Conservation (phyloP, 1,140 invertebrate species). For the Drosophila santomea region DNA sequence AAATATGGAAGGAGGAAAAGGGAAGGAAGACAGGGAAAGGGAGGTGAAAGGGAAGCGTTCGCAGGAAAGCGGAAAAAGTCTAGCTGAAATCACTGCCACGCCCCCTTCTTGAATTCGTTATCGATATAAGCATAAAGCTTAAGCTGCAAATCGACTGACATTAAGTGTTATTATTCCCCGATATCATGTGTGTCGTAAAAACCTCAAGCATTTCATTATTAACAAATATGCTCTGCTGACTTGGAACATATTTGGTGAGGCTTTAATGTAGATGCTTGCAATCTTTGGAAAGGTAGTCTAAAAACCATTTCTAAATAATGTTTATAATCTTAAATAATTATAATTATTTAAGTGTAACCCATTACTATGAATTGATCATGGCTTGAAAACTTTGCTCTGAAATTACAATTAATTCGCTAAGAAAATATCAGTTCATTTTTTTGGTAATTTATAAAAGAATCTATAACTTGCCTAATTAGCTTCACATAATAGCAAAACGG, state of each 20-base stretch:
- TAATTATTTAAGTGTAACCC: too few relatives aligned
- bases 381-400: too few relatives aligned
- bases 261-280: not conserved
- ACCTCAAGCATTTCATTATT: not conserved
- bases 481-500: not conserved
- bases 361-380: too few relatives aligned
- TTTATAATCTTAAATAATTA: too few relatives aligned
- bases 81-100: slow-evolving; percentile 36
- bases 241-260: not conserved
- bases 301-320: too few relatives aligned
- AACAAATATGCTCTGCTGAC: not conserved
- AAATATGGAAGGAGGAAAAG: slow-evolving; percentile 9
- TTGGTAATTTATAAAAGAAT: too few relatives aligned
- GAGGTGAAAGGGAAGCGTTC: not conserved
- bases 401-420: too few relatives aligned
- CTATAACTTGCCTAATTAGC: too few relatives aligned
- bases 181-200: slow-evolving; percentile 2
- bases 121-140: slow-evolving; percentile 37
- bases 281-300: not conserved
- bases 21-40: too few relatives aligned
- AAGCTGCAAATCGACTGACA: slow-evolving; percentile 43
- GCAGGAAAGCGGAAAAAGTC: slow-evolving; percentile 8
- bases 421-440: too few relatives aligned
- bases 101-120: slow-evolving; percentile 4
- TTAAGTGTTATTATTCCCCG: slow-evolving; percentile 24